Base-by-base conservation (phyloP, 2,797 vertebrate genomes). In the Dendrocincla fuliginosa region DNA sequence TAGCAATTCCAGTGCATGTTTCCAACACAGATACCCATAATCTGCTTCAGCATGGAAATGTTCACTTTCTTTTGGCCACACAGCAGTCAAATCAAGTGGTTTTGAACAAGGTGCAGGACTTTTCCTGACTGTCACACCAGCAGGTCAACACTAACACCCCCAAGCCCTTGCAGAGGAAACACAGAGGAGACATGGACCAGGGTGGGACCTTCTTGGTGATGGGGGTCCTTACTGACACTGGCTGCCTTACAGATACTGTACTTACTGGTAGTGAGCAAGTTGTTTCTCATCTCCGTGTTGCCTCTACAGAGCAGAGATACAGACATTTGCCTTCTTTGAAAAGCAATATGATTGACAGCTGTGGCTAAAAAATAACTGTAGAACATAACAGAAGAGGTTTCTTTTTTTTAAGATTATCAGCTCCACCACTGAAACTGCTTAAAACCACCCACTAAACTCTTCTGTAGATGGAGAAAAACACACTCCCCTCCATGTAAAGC, bases 381-480 rank as follows among this genome's bases (percentile, higher is more conserved):
- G 74, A 82, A 77, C 50, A 33, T 50, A 77, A 46, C 44, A 84
- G 75, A 79, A 88, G 52, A 82, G 41, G 39, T 94, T 67, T 69
- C 78, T 44, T n/a, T 70, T 44, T 46, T n/a, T 88, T 70, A 79
- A 59, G 16, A 55, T 82, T 90, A 84, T 89, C 85, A 82, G 20
- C 42, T 91, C 47, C 44, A 77, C 22, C 46, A 68, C 30, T 41
- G 67, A 94, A 96, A 93, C 63, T 90, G 35, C 53, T 87, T 85
- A 78, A 95, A 96, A 93, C 70, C 71, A 89, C 85, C 80, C 83
- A 84, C 93, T 87, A 88, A 94, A 50, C 37, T 89, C 67, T 84
- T 73, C 46, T 37, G 69, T 41, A 67, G 61, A 75, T 42, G 78
- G 55, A 81, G 71, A 83, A 84, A 76, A 94, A 75, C 64, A 87